A percentile compares a stretch with the other conserved stretches of the same genome.
Evolutionary conservation across 2,888 invertebrate species (phyloP).

Genomic region (Diarsia brunnea): DNA sequence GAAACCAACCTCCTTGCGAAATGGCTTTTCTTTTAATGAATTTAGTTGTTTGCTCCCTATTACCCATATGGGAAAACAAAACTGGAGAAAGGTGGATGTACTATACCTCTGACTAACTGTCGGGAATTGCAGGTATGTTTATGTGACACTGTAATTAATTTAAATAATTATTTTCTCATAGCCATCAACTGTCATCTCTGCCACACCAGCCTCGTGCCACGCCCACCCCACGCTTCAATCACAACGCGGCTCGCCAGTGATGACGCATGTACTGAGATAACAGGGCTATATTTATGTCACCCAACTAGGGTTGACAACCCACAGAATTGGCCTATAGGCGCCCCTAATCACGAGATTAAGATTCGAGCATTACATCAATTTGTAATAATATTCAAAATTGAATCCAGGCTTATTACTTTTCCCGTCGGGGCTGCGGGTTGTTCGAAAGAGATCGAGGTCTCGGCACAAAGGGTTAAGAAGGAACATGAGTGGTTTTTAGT

Average conservation of each 20-base stretch:
- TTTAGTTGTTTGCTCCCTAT: no score
- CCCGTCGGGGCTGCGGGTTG: no score
- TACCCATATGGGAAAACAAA: no score
- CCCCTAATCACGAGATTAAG: background rate
- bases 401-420: no score
- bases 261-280: conserved; percentile 65
- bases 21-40: no score
- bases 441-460: no score
- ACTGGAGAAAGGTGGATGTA: no score
- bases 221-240: conserved; percentile 69
- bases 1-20: no score
- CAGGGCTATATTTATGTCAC: conserved; percentile 53
- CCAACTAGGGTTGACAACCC: conserved; percentile 21
- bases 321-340: background rate
- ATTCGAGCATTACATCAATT: background rate
- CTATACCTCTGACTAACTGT: no score
- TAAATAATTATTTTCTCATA: background rate
- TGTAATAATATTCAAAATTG: background rate
- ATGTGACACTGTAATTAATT: background rate
- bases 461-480: no score
- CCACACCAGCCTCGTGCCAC: conserved; percentile 52
- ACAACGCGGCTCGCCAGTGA: conserved; percentile 44
- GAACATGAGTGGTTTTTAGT: no score
- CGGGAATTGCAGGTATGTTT: no score
- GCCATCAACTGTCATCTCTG: conserved; percentile 24